Percentiles rank a stretch among this genome's conserved stretches.
Conservation (phyloP, 2,113 vertebrate species). For the Trematomus loennbergii region DNA sequence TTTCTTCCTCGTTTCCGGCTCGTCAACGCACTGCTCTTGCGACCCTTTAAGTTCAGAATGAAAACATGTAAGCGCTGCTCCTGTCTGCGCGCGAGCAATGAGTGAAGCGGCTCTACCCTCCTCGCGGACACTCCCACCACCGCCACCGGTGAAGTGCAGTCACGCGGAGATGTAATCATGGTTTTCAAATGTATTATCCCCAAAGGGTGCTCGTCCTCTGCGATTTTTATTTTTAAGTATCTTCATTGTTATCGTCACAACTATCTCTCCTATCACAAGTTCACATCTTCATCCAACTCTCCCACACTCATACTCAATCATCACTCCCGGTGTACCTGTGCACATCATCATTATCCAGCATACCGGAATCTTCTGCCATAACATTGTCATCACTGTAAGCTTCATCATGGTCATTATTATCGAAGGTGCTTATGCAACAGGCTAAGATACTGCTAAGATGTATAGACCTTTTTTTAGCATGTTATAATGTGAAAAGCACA, state of each 20-base stretch:
- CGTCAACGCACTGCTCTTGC: conserved; percentile 43
- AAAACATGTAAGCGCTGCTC: conserved; percentile 38
- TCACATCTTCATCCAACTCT: background rate
- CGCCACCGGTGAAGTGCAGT: conserved; percentile 58
- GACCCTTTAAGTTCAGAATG: conserved; percentile 35
- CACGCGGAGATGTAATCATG: conserved; percentile 9
- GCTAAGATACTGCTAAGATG: background rate
- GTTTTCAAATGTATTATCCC: background rate
- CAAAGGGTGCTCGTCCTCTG: background rate
- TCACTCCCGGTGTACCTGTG: background rate
- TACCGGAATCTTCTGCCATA: background rate
- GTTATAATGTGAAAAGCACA: background rate
- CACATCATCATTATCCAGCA: background rate
- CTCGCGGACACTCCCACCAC: conserved; percentile 77
- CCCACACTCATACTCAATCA: background rate
- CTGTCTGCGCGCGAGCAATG: conserved; percentile 34
- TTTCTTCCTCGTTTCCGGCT: background rate
- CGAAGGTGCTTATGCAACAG: background rate
- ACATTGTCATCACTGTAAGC: background rate
- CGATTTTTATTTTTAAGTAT: background rate
- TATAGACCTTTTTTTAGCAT: background rate
- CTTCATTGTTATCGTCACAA: background rate
- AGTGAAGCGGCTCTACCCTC: conserved; percentile 45
- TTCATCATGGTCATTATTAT: background rate
- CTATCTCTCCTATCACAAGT: too few species aligned